phyloP scores from a whole-genome alignment of 2,797 vertebrate genomes.

The Harpagifer antarcticus region DNA sequence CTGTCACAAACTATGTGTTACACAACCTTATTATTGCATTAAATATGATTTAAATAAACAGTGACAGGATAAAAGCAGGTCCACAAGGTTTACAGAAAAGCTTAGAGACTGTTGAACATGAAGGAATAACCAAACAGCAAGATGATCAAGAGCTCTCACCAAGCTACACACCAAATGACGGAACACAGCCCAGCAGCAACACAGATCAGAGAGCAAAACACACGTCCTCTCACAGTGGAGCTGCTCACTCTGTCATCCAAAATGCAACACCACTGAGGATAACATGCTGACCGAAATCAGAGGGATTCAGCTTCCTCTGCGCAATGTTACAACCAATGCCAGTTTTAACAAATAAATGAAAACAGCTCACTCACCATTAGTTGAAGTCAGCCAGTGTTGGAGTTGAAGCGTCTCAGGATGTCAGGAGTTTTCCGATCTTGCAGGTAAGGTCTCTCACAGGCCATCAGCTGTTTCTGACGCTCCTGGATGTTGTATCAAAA shows the following conservation, averaged over 20 bases:
- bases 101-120: neutral
- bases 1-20: neutral
- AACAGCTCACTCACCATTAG: slow-evolving; percentile 7
- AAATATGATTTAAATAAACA: neutral
- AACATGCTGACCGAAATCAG: neutral
- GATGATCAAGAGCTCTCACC: neutral
- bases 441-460: neutral
- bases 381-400: neutral
- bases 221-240: too few relatives aligned
- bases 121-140: neutral
- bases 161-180: neutral
- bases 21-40: neutral
- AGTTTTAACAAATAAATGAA: neutral
- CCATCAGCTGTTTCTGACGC: neutral
- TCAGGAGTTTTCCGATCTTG: neutral
- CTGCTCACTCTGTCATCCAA: neutral
- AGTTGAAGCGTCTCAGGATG: too few relatives aligned
- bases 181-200: neutral
- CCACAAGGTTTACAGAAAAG: neutral
- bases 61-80: too few relatives aligned
- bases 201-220: neutral
- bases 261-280: neutral
- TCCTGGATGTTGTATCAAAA: neutral
- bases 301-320: too few relatives aligned
- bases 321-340: neutral